Percentiles rank a stretch among this genome's conserved stretches.
These are phyloP conservation scores for Channallabes apus DNA, from an alignment of 2,797 vertebrate species.

Conservation along the genomic window DNA sequence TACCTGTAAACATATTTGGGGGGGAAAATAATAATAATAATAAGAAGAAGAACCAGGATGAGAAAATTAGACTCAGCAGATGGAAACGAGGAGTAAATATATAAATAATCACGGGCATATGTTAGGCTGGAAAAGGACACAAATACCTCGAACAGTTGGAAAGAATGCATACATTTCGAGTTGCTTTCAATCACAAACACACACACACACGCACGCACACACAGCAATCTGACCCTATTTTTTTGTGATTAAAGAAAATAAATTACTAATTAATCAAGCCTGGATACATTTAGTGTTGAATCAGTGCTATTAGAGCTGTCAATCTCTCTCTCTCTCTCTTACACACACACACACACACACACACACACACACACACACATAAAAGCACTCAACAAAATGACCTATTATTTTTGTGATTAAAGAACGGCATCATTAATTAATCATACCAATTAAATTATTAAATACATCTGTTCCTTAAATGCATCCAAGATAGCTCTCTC, in stretches of 20 bases:
- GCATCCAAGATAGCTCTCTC: not conserved
- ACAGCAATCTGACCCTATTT: no score
- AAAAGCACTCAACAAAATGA: not conserved
- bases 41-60: not conserved
- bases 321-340: no score
- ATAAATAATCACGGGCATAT: not conserved
- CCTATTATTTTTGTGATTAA: not conserved
- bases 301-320: not conserved
- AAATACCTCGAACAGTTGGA: not conserved
- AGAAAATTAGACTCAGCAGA: not conserved
- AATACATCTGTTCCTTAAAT: not conserved
- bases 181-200: no score
- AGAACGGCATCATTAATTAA: not conserved
- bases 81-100: not conserved
- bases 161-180: not conserved
- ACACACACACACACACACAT: no score
- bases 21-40: not conserved
- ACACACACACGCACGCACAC: no score
- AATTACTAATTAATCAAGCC: no score
- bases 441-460: not conserved
- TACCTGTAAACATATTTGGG: conserved; percentile 17
- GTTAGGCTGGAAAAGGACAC: not conserved
- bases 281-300: no score
- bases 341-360: no score
- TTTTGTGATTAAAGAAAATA: no score